phyloP scores from a whole-genome alignment of 2,113 vertebrate genomes.

The Zapus hudsonius region DNA sequence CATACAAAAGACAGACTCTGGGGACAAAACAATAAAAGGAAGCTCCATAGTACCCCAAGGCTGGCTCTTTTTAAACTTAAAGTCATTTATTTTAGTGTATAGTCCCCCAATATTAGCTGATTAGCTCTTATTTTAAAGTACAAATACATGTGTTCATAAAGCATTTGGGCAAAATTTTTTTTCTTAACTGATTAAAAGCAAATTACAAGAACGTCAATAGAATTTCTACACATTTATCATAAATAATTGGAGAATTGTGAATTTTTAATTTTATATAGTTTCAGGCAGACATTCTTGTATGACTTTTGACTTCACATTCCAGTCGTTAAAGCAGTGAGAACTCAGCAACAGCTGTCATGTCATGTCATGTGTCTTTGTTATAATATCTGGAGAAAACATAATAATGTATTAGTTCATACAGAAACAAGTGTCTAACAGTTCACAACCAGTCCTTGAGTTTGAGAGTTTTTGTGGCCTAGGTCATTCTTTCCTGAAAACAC shows the following conservation, averaged over 20 bases:
- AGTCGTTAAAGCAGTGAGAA: conserved; percentile 70
- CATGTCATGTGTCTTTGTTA: conserved; percentile 70
- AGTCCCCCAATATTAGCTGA: conserved; percentile 49
- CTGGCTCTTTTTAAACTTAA: conserved; percentile 30
- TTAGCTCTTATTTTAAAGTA: conserved; percentile 55
- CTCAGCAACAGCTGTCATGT: conserved; percentile 57
- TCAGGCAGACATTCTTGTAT: conserved; percentile 59
- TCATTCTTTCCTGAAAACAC: background rate
- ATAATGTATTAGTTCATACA: conserved; percentile 63
- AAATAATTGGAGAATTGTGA: conserved; percentile 55
- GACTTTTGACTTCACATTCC: conserved; percentile 62
- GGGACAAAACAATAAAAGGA: conserved; percentile 4
- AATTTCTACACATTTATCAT: conserved; percentile 54
- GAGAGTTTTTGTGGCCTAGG: background rate
- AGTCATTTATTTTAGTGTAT: conserved; percentile 24
- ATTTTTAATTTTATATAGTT: conserved; percentile 67
- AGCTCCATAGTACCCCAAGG: conserved; percentile 1
- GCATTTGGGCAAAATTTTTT: conserved; percentile 14
- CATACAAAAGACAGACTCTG: conserved; percentile 54
- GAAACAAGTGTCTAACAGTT: conserved; percentile 31
- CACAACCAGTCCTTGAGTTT: background rate
- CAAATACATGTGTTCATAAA: conserved; percentile 53
- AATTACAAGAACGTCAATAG: conserved; percentile 21
- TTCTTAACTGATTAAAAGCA: conserved; percentile 57
- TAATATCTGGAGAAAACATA: conserved; percentile 73